Evolutionary conservation across 2,888 invertebrate genomes (phyloP).

Genomic region (Glomeris marginata): DNA sequence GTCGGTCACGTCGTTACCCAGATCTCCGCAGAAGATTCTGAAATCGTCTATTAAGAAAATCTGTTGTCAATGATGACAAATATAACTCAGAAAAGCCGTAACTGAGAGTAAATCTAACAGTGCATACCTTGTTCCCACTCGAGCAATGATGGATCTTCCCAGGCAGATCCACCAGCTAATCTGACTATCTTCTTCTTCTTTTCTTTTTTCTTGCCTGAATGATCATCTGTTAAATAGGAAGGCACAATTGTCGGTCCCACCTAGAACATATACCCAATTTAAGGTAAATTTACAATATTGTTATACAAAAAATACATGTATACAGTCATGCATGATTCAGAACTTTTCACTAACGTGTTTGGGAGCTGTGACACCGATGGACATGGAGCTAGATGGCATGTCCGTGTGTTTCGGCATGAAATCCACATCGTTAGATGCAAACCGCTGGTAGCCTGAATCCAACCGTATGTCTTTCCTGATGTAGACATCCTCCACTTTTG

Average conservation of each 20-base stretch:
- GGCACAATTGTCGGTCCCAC: neutral
- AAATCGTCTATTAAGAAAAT: constrained; percentile 59
- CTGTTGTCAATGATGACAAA: neutral
- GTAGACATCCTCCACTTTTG: constrained; percentile 1
- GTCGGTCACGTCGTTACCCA: constrained; percentile 98
- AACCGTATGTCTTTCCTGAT: too few species aligned
- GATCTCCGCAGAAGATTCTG: constrained; percentile 96
- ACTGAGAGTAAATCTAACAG: too few species aligned
- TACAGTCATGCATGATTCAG: neutral
- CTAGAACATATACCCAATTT: too few species aligned
- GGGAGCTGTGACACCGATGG: constrained; percentile 9
- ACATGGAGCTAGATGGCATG: constrained; percentile 4
- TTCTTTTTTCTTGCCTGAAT: constrained; percentile 31
- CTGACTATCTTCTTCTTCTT: constrained; percentile 62
- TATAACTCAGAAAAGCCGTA: too few species aligned
- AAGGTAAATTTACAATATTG: constrained; percentile 1
- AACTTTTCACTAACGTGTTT: constrained; percentile 1
- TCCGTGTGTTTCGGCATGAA: neutral
- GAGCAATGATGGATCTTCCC: constrained; percentile 85
- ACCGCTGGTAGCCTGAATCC: neutral
- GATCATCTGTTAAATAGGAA: constrained; percentile 22
- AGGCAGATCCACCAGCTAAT: constrained; percentile 82
- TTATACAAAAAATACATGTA: constrained; percentile 10
- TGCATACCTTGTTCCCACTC: constrained; percentile 81
- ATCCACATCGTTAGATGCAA: neutral